Percentiles rank a stretch among this genome's conserved stretches.
Evolutionary conservation across 2,797 vertebrate species (phyloP).

Genomic region (Chelonia mydas): DNA sequence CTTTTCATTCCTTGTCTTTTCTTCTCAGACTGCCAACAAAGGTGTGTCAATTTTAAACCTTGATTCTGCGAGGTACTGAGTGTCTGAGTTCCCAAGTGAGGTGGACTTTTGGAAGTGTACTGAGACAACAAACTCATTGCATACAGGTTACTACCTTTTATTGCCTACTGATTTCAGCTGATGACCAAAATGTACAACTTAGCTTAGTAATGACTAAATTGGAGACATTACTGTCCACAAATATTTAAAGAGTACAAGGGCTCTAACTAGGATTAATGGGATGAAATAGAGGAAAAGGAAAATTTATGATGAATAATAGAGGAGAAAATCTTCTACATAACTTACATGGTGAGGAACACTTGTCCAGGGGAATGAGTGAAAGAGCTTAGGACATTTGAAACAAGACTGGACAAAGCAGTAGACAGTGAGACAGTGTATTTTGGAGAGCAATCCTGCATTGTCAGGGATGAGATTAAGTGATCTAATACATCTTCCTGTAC

Average conservation of each 20-base stretch:
- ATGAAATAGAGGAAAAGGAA: not conserved
- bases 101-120: rapidly evolving
- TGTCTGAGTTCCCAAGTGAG: not conserved
- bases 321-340: not conserved
- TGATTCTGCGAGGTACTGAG: not conserved
- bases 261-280: not conserved
- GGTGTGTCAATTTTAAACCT: not conserved
- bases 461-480: not conserved
- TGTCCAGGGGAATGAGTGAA: not conserved
- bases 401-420: not conserved
- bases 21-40: rapidly evolving
- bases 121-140: not conserved
- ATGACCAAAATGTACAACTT: not conserved
- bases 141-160: not conserved
- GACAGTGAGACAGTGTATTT: rapidly evolving
- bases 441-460: not conserved
- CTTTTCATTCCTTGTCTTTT: not conserved
- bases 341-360: not conserved
- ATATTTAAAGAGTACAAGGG: not conserved
- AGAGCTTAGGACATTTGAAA: not conserved
- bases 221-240: not conserved
- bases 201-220: not conserved
- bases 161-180: not conserved
- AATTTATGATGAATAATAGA: not conserved
- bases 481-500: not conserved